Evolutionary conservation across 2,113 vertebrate genomes (phyloP), one percentile per base, ranked within the genome.

Genomic region (Hiodon tergisus): DNA sequence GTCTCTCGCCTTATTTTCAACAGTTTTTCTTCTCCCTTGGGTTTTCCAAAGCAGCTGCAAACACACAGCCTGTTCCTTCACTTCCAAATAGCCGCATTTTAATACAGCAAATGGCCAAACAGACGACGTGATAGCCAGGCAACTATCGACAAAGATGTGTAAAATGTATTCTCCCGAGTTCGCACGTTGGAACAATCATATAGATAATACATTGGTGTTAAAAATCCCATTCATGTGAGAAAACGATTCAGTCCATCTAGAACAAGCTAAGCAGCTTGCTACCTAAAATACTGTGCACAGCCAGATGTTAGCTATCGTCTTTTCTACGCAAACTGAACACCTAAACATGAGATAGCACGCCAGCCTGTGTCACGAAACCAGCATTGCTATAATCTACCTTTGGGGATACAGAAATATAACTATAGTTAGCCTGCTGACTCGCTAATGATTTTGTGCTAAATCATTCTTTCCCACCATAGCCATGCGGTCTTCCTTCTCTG

Each of bases 81-180:
- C 31, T 61, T 59, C 59, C 72, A 69, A 68, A 73, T 69, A 68
- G 31, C 67, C 59, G 67, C 72, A 78, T 78, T 65, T 70, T 70
- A 69, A 57, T 13, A 62, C 46, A 72, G 14, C 54, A 53, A 60
- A 55, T 47, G 3, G 11, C 6, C 6, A 6, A 69, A 69, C 8
- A 46, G 57, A n/a, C 46, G n/a, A 6, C 53, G 47, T 48, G n/a
- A 66, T 54, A 60, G n/a, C 50, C 59, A 60, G 31, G n/a, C 10
- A 13, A 53, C 53, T 16, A 46, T 58, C 65, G 16, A 50, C 14
- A 67, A 61, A 47, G 9, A 46, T n/a, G 66, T 11, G 54, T 7
- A 48, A 16, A 48, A 46, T 47, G 55, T 8, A 67, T 46, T 68
- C 65, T 17, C 31, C 5, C 5, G 66, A 67, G 65, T 9, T n/a